Evolutionary conservation across 2,888 invertebrate genomes (phyloP), one percentile per base, ranked within the genome.

Genomic region (Endomychus coccineus): DNA sequence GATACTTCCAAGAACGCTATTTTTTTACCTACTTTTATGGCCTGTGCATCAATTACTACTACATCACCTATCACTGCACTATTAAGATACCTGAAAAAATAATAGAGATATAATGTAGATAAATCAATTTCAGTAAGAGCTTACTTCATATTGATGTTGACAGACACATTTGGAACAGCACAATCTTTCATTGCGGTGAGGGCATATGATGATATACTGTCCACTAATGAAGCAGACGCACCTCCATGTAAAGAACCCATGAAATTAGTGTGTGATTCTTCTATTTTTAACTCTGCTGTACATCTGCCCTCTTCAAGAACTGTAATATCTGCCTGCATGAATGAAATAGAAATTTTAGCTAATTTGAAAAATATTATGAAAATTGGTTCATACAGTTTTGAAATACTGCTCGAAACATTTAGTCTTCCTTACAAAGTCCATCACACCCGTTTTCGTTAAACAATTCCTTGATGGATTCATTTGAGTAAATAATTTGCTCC

Each of bases 211-310:
- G 91, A 89, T 13, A 91, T 61, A 34, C 71, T 68, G 56, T 87
- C 86, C 0, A 88, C 77, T 6, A 92, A 61, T 1, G 86, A 84
- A 2, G 86, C 82, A 3, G 84, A 84, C 51, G 87, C 78, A 4
- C 90, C 94, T 2, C 94, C 92, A 58, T 94, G 94, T 3, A 94
- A 62, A 0, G 78, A 76, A 1, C 87, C 88, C 17, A 70, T 61
- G 9, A 70, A 64, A 64, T 94, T 94, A 2, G 82, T 66, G 57
- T 89, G 84, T 46, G 85, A 82, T 3, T 79, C 69, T 0, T 69
- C 72, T 0, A 92, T 79, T 49, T 73, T 75, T 55, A 92, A 76
- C 62, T 89, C 82, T 11, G 85, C 87, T 16, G 72, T 61, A 59
- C 86, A 80, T 31, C 70, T 72, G 1, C 91, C 91, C 49, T 79